A percentile compares a stretch with the other conserved stretches of the same genome.
Evolutionary conservation across 2,888 invertebrate species (phyloP).

Genomic region (Erebia aethiops): DNA sequence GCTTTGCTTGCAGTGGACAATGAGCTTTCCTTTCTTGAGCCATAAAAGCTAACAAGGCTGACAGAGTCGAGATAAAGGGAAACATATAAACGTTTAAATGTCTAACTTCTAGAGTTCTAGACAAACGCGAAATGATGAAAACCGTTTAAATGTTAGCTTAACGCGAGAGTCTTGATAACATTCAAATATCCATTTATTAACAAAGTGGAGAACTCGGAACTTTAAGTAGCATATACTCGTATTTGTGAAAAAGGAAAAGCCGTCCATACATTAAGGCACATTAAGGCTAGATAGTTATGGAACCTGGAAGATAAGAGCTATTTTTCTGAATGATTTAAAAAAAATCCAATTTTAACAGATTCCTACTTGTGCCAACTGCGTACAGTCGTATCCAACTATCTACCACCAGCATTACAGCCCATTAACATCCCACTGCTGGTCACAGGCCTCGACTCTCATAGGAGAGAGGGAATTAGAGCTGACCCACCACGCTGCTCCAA

Average conservation of each 20-base stretch:
- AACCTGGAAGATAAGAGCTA: too few relatives aligned
- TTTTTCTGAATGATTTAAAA: too few relatives aligned
- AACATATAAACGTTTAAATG: slow-evolving; percentile 17
- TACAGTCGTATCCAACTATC: too few relatives aligned
- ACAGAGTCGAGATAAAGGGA: slow-evolving; percentile 15
- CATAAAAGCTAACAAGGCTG: slow-evolving; percentile 23
- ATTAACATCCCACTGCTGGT: too few relatives aligned
- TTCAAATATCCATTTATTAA: slow-evolving; percentile 1
- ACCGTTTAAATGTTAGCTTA: background rate
- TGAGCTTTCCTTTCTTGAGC: slow-evolving; percentile 13
- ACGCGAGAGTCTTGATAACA: slow-evolving; percentile 7
- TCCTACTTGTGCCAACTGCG: background rate
- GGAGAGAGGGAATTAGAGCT: too few relatives aligned
- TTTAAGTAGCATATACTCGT: background rate
- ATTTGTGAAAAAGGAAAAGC: too few relatives aligned
- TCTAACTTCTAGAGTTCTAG: slow-evolving; percentile 10
- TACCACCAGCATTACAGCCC: too few relatives aligned
- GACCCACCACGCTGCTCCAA: too few relatives aligned
- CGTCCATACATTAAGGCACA: too few relatives aligned
- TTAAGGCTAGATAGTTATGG: too few relatives aligned
- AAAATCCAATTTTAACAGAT: too few relatives aligned
- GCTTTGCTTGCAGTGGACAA: slow-evolving; percentile 4
- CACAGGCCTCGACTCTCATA: too few relatives aligned
- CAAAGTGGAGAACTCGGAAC: background rate
- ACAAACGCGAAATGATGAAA: slow-evolving; percentile 9